Evolutionary conservation across 2,888 invertebrate species (phyloP).

Genomic region (Drosophila lutescens): DNA sequence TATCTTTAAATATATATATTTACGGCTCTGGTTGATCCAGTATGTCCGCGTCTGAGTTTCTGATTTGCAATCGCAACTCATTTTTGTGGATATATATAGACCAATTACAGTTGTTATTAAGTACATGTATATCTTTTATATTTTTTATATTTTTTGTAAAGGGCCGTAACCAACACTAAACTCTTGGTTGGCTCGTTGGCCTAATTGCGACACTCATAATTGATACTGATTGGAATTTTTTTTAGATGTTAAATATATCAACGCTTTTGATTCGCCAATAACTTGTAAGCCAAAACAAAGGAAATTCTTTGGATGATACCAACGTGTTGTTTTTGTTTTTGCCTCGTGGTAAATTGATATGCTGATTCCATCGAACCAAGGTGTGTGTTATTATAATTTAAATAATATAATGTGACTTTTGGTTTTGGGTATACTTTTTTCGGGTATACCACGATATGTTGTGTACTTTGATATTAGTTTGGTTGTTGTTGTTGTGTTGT

Average conservation of each 20-base stretch:
- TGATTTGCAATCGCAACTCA: conserved; percentile 78
- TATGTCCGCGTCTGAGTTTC: conserved; percentile 63
- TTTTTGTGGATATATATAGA: conserved; percentile 59
- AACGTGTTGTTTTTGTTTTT: conserved; percentile 37
- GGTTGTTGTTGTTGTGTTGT: conserved; percentile 58
- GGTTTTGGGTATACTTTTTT: background rate
- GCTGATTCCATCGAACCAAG: conserved; percentile 83
- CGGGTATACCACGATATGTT: conserved; percentile 69
- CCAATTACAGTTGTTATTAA: conserved; percentile 54
- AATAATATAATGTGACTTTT: conserved; percentile 2
- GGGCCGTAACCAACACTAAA: conserved; percentile 78
- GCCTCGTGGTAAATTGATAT: conserved; percentile 83
- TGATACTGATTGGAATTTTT: conserved; percentile 54
- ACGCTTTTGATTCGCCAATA: conserved; percentile 31
- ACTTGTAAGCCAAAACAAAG: conserved; percentile 45
- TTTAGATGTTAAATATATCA: conserved; percentile 16
- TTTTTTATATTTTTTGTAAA: conserved; percentile 27
- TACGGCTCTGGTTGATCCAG: conserved; percentile 79
- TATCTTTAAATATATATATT: conserved; percentile 62
- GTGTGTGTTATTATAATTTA: conserved; percentile 17
- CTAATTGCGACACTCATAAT: conserved; percentile 56
- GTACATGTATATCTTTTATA: conserved; percentile 35
- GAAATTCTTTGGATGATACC: conserved; percentile 39
- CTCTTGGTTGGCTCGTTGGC: conserved; percentile 74
- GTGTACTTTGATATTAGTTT: conserved; percentile 76